These are phyloP conservation scores for Laticauda colubrina DNA, from an alignment of 2,113 vertebrate genomes.

Conservation along the genomic window DNA sequence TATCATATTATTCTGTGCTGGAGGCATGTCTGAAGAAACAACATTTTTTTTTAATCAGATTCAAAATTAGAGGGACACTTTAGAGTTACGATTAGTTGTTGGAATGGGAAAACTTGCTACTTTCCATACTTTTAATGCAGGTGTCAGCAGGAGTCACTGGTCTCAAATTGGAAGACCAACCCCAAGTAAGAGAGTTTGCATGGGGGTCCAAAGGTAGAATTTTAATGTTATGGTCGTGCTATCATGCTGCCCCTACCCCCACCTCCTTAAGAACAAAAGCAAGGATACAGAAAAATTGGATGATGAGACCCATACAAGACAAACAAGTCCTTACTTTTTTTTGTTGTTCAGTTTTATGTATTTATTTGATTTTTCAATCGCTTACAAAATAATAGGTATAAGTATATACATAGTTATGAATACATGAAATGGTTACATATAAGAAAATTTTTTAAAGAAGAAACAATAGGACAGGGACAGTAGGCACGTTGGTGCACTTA, in stretches of 20 bases:
- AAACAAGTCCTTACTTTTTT: background rate
- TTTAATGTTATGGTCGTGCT: no score
- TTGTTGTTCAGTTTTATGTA: background rate
- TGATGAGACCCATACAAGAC: background rate
- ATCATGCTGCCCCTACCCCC: no score
- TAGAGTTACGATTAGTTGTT: background rate
- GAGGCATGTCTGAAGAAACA: background rate
- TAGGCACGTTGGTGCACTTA: no score
- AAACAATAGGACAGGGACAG: no score
- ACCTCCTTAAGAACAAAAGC: background rate
- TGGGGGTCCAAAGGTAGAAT: no score
- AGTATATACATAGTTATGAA: no score
- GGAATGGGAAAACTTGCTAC: background rate
- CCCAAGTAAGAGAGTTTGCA: no score
- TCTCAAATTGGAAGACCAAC: background rate
- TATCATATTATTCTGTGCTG: background rate
- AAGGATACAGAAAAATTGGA: background rate
- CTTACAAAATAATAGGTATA: no score
- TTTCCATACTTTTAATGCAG: background rate
- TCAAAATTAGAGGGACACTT: background rate
- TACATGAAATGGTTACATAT: no score
- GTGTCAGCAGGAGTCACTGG: background rate
- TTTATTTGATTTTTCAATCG: no score
- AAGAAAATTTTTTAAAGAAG: no score
- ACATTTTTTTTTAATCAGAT: background rate